Base-by-base conservation (phyloP, 2,888 invertebrate genomes). In the Cheilosia vulpina region DNA sequence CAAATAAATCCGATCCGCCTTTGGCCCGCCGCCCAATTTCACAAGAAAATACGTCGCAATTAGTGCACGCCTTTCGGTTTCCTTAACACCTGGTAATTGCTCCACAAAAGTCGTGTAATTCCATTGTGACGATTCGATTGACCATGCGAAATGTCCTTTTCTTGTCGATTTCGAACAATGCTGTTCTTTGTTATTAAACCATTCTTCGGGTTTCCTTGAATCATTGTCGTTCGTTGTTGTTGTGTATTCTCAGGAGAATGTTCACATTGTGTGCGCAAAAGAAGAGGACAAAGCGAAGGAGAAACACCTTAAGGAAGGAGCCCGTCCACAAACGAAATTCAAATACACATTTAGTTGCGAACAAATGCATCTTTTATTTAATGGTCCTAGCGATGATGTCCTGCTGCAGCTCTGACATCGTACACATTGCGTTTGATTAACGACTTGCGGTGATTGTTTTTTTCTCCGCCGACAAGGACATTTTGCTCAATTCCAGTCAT, bases 381-480 rank as follows among this genome's bases (percentile, higher is more conserved):
- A 65, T 62, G 58, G 62, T 43, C 43, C 27, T 41, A 43, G 57
- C 1, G 27, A 27, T 24, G 58, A 79, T 78, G 83, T 71, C 79
- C 84, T 60, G 58, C 60, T 41, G 60, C 19, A 4, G 6, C 21
- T 24, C 41, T 81, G 85, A 85, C 85, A 72, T 71, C 63, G 72
- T 72, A 63, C 85, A 85, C 85, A 85, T 85, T 85, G 85, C 85
- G 72, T 81, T 76, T 85, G 85, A 85, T 85, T 81, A 85, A 85
- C 77, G 81, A 45, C 50, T 53, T 81, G 85, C 24, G 85, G 85
- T 81, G 85, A 85, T 85, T 77, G 76, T 77, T 21, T 5, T 50
- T 50, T 19, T 47, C 9, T 11, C 79, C 71, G 52, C 62, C 68
- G 57, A 57, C 52, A 57, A 3, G 19, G 31, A 45, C 41, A 50